Conservation (phyloP, 2,113 vertebrate genomes). For the Gallinago paraguaiae region DNA sequence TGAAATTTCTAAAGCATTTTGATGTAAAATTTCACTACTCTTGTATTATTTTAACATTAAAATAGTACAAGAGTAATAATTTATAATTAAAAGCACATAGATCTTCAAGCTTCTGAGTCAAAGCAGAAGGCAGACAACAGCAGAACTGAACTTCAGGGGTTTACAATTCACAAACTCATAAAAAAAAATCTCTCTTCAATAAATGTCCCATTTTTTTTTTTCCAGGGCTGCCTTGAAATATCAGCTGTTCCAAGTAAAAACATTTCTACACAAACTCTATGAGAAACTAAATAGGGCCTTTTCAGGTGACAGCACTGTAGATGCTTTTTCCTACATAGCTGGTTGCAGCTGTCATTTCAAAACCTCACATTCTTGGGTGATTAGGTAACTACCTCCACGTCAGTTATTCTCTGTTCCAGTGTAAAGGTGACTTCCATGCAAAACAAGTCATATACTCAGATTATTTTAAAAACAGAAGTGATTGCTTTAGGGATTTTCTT, state of each 20-base stretch:
- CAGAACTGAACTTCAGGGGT: background rate
- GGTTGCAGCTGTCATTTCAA: conserved; percentile 28
- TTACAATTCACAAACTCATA: background rate
- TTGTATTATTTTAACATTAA: background rate
- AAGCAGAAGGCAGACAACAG: background rate
- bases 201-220: background rate
- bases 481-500: background rate
- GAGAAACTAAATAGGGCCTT: background rate
- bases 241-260: background rate
- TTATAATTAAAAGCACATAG: background rate
- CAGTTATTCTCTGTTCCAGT: background rate
- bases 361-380: conserved; percentile 5
- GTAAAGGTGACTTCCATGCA: conserved; percentile 29
- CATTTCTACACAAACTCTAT: background rate
- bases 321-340: background rate
- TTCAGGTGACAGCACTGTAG: background rate
- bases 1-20: background rate
- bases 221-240: background rate
- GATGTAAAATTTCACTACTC: background rate
- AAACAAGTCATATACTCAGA: background rate
- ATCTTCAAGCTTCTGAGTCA: background rate
- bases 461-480: background rate
- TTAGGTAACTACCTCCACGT: background rate
- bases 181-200: background rate
- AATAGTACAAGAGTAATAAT: background rate